Conservation (phyloP, 1,140 invertebrate genomes). For the Proales similis region DNA sequence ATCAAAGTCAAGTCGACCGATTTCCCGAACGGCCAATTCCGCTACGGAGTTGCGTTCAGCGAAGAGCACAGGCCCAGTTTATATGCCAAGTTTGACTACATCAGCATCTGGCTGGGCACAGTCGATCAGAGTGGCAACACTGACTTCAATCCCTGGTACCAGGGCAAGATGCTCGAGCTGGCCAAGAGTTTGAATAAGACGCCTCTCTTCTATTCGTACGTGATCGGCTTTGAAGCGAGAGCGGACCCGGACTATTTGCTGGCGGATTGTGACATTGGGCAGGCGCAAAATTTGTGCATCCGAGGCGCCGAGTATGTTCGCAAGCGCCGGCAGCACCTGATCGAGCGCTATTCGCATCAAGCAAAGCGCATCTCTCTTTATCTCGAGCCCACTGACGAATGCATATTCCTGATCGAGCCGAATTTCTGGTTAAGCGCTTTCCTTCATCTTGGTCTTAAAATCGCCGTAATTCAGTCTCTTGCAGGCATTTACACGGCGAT, state of each 20-base stretch:
- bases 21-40: not conserved
- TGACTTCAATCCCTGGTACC: constrained; percentile 11
- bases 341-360: constrained; percentile 18
- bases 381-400: not conserved
- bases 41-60: constrained; percentile 1
- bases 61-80: not conserved
- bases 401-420: constrained; percentile 11
- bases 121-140: not conserved
- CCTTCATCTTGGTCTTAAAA: too few relatives aligned
- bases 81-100: constrained; percentile 6
- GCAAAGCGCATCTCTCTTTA: not conserved
- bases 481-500: constrained; percentile 17
- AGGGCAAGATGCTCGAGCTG: constrained; percentile 6
- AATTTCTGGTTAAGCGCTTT: too few relatives aligned
- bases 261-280: constrained; percentile 10
- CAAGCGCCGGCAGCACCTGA: not conserved
- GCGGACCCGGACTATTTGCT: not conserved
- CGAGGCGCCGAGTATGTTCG: constrained; percentile 4
- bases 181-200: constrained; percentile 2
- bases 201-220: constrained; percentile 5
- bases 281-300: constrained; percentile 11
- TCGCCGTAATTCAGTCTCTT: too few relatives aligned
- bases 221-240: constrained; percentile 23
- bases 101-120: constrained; percentile 11
- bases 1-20: too few relatives aligned